Evolutionary conservation across 2,113 vertebrate species (phyloP).

Genomic region (Heterochromis multidens): DNA sequence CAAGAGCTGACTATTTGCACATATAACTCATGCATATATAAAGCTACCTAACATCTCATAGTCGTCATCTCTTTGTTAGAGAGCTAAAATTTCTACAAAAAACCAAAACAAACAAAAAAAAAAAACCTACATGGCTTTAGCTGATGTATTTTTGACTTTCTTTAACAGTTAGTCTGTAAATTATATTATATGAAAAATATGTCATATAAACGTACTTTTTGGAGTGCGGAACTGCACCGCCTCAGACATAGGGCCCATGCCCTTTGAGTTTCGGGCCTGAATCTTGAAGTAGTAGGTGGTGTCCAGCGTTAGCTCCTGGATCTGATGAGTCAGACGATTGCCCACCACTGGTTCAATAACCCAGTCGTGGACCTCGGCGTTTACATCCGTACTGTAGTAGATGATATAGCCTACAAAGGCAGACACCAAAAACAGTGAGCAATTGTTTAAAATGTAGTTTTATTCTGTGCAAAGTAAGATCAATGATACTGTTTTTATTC

Average conservation of each 20-base stretch:
- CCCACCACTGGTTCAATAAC: conserved; percentile 97
- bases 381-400: conserved; percentile 97
- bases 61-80: no score
- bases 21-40: neutral
- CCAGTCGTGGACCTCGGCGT: conserved; percentile 97
- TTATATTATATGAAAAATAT: neutral
- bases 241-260: conserved; percentile 98
- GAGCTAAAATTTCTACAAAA: no score
- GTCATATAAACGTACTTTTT: conserved; percentile 82
- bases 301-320: conserved; percentile 95
- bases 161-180: neutral
- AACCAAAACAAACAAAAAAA: no score
- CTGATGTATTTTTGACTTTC: neutral
- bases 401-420: conserved; percentile 90
- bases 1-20: neutral
- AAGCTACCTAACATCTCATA: no score
- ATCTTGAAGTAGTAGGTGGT: conserved; percentile 98
- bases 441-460: neutral
- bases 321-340: conserved; percentile 95
- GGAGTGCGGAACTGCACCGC: conserved; percentile 96
- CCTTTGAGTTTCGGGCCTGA: conserved; percentile 97
- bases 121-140: neutral
- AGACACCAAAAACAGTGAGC: neutral
- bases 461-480: neutral
- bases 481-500: neutral